Evolutionary conservation across 1,140 invertebrate species (phyloP), one percentile per base, ranked within the genome.

Genomic region (Micrasema minimum): DNA sequence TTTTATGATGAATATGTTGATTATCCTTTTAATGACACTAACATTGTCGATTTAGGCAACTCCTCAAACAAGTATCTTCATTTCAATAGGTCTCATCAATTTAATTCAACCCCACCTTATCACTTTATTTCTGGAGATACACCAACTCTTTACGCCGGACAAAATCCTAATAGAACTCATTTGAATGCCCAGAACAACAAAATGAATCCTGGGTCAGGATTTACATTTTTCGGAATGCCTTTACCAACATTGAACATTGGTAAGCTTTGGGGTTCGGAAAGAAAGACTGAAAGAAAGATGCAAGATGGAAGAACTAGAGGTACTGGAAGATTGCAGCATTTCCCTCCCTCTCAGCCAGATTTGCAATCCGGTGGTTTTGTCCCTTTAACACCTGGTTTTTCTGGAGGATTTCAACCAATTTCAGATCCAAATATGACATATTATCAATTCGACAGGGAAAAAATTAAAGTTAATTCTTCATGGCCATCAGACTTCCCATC

Each of bases 221-320:
- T 93, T 76, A 93, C 92, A 12, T 93, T 95, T 75, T 95, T 95
- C 76, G 93, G 93, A 0, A 88, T 94, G 73, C 92, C 93, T 0
- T 75, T 95, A 59, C 92, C 92, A 2, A 87, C 87, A 61, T 78
- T 94, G n/a, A 90, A 89, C 66, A 87, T 92, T 75, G 86, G 84
- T 23, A 90, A 87, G 78, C 79, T 92, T 9, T 88, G 89, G 81
- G 85, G 85, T 45, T 74, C 81, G 0, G 80, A 81, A n/a, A 81
- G 81, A 55, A 89, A 87, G 61, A 79, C 81, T 74, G 80, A 82
- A 23, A 78, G 80, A 57, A 83, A 82, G 81, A 79, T 76, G 65
- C 78, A 76, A 77, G 83, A 76, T 75, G 83, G 77, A 81, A 80
- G 72, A 66, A 77, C 69, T 23, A 78, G 75, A 72, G 78, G 74